Evolutionary conservation across 2,888 invertebrate genomes (phyloP).

Genomic region (Syrphus vitripennis): DNA sequence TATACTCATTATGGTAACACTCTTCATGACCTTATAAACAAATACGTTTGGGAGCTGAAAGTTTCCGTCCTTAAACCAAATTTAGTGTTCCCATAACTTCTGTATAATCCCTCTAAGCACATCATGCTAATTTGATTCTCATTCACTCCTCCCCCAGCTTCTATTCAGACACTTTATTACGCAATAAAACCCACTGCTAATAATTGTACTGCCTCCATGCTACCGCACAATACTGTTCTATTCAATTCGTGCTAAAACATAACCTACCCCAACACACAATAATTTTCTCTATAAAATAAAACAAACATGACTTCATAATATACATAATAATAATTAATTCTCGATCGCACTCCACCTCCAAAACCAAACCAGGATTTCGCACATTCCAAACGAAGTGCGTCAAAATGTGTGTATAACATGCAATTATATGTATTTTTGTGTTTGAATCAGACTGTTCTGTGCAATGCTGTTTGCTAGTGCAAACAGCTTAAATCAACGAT

Average conservation of each 20-base stretch:
- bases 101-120: too few species aligned
- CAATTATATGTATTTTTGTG: not conserved
- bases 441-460: not conserved
- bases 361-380: slow-evolving; percentile 66
- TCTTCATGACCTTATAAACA: too few species aligned
- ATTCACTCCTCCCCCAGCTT: too few species aligned
- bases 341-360: slow-evolving; percentile 44
- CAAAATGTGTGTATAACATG: slow-evolving; percentile 27
- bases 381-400: slow-evolving; percentile 63
- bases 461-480: not conserved
- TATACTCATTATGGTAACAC: too few species aligned
- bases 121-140: too few species aligned
- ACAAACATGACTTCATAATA: slow-evolving; percentile 17
- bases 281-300: slow-evolving; percentile 13
- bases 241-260: not conserved
- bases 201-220: not conserved
- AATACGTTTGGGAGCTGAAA: too few species aligned
- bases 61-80: too few species aligned
- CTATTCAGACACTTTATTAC: too few species aligned
- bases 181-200: too few species aligned
- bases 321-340: slow-evolving; percentile 12
- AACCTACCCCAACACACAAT: slow-evolving; percentile 20
- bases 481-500: slow-evolving; percentile 39
- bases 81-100: too few species aligned
- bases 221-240: not conserved